Evolutionary conservation across 2,888 invertebrate genomes (phyloP).

Genomic region (Lasioglossum lativentre): DNA sequence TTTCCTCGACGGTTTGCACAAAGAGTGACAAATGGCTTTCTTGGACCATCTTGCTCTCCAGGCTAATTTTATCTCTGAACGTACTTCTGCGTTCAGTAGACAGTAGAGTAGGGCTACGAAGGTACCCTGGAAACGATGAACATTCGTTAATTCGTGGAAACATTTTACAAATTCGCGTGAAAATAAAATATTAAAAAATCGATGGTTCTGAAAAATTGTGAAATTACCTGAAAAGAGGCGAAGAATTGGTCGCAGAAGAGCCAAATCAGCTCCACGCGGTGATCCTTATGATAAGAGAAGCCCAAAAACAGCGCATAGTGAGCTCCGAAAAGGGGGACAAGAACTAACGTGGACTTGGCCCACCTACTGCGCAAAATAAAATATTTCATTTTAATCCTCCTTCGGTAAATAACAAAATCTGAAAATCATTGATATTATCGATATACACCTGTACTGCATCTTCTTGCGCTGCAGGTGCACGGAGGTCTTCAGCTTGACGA

Average conservation of each 20-base stretch:
- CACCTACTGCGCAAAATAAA: constrained; percentile 85
- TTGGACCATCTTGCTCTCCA: constrained; percentile 75
- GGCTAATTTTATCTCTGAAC: constrained; percentile 83
- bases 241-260: constrained; percentile 89
- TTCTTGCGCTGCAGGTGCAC: constrained; percentile 86
- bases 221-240: constrained; percentile 89
- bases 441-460: constrained; percentile 87
- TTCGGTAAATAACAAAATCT: not conserved
- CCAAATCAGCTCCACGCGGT: constrained; percentile 86
- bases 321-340: constrained; percentile 89
- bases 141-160: too few relatives aligned
- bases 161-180: too few relatives aligned
- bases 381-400: not conserved
- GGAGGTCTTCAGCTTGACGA: constrained; percentile 86
- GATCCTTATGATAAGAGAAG: constrained; percentile 85
- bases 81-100: constrained; percentile 88
- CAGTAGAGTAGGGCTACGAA: constrained; percentile 88
- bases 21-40: constrained; percentile 59
- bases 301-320: constrained; percentile 87
- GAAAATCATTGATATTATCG: too few relatives aligned
- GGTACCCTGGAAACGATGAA: too few relatives aligned
- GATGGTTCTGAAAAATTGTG: too few relatives aligned
- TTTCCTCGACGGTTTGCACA: constrained; percentile 53
- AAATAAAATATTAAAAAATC: too few relatives aligned
- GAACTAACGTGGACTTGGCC: constrained; percentile 88